Conservation (phyloP, 2,888 invertebrate species). For the Leistus spinibarbis region DNA sequence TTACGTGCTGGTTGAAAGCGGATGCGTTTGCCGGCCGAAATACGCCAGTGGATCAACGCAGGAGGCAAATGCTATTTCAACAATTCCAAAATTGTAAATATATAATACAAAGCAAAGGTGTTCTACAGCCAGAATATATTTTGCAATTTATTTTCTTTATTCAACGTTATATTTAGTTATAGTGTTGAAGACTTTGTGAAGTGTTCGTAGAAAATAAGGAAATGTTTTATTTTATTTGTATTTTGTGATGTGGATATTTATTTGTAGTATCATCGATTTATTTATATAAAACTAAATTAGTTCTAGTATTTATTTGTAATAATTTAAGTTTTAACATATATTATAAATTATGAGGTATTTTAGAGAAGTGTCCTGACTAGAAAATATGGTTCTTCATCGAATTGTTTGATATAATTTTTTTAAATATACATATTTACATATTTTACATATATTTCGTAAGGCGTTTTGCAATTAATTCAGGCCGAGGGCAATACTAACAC, state of each 20-base stretch:
- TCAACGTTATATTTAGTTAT: not conserved
- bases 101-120: constrained; percentile 1
- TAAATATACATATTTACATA: not conserved
- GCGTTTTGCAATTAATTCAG: no score
- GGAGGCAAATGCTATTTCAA: constrained; percentile 53
- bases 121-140: not conserved
- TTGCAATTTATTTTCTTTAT: not conserved
- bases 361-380: constrained; percentile 10
- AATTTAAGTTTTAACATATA: constrained; percentile 1
- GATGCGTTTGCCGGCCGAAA: constrained; percentile 82
- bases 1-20: constrained; percentile 93
- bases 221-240: constrained; percentile 10
- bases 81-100: constrained; percentile 54
- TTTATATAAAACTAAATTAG: constrained; percentile 8
- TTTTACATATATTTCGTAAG: not conserved
- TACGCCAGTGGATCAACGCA: constrained; percentile 53
- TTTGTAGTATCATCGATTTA: constrained; percentile 5
- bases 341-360: not conserved
- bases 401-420: not conserved
- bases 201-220: not conserved
- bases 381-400: not conserved
- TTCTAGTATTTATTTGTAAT: constrained; percentile 9
- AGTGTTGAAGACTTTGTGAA: constrained; percentile 4
- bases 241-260: constrained; percentile 23
- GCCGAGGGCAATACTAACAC: no score